phyloP scores from a whole-genome alignment of 2,888 invertebrate genomes.

The Coelogynopora nodosa region DNA sequence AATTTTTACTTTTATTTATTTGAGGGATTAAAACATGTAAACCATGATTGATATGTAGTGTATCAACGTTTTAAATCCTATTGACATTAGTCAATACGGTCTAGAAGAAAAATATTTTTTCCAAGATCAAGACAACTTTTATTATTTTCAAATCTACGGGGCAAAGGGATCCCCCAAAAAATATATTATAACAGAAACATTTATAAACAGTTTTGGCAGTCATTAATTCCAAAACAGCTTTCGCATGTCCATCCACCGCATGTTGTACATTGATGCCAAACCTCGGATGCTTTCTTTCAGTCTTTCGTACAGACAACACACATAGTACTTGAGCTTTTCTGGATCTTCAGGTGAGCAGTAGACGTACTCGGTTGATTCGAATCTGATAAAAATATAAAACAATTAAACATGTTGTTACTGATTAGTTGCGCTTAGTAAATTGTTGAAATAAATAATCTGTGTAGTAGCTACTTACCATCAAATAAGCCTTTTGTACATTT shows the following conservation, averaged over 20 bases:
- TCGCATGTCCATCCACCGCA: background rate
- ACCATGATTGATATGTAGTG: background rate
- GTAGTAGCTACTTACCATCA: constrained; percentile 16
- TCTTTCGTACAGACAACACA: constrained; percentile 3
- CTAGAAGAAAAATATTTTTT: background rate
- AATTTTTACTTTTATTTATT: background rate
- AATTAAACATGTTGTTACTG: constrained; percentile 4
- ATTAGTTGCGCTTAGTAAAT: constrained; percentile 24
- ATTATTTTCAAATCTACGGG: background rate
- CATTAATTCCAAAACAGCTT: constrained; percentile 28
- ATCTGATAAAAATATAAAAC: constrained; percentile 17
- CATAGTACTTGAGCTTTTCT: background rate
- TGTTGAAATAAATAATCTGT: background rate
- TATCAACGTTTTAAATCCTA: background rate
- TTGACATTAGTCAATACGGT: background rate
- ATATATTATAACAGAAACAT: background rate
- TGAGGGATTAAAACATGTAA: constrained; percentile 17
- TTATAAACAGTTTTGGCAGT: constrained; percentile 19
- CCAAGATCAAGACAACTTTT: background rate
- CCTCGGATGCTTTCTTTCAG: constrained; percentile 6
- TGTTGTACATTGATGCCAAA: constrained; percentile 20
- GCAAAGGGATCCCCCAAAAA: background rate
- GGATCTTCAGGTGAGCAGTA: background rate
- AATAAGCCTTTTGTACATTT: constrained; percentile 29
- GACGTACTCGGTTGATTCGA: constrained; percentile 15